Base-by-base conservation (phyloP, 2,888 invertebrate genomes). In the Eristalinus aeneus region DNA sequence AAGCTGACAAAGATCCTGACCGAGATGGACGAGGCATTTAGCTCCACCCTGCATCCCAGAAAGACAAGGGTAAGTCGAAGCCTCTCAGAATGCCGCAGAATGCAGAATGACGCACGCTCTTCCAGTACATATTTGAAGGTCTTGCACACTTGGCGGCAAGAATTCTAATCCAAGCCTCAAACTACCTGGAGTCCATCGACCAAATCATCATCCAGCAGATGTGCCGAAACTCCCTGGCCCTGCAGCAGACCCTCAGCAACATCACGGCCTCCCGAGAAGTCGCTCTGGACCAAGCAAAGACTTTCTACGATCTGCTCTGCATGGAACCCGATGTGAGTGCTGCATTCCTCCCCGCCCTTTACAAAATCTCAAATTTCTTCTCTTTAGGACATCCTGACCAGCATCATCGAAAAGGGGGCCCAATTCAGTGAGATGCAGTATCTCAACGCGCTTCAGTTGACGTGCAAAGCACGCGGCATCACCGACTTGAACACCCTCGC, bases 371-470 rank as follows among this genome's bases (percentile, higher is more conserved):
- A 31, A 3, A 16, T 74, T 74, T 76, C 16, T 23, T 12, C 90
- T 91, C 16, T 27, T 27, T 93, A 97, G 97, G 97, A 97, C 92
- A 96, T 98, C 89, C 94, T 98, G 83, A 95, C 95, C 88, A 94
- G 95, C 34, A 95, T 98, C 11, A 94, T 97, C 63, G 98, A 98
- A 92, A 96, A 96, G 89, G 98, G 98, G 1, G 95, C 97, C 0
- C 96, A 97, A 91, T 98, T 97, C 93, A 96, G 96, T 0, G 96
- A 97, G 91, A 93, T 97, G 89, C 98, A 98, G 92, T 97, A 98
- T 91, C 94, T 96, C 91, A 96, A 97, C 92, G 96, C 97, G 46
- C 94, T 98, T 90, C 96, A 96, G 90, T 94, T 97, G 88, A 96
- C 95, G 90, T 96, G 94, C 90, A 95, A 94, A 91, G 95, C 93